phyloP scores from a whole-genome alignment of 92 coral and sea anemone genomes.

The Pocillopora grandis region DNA sequence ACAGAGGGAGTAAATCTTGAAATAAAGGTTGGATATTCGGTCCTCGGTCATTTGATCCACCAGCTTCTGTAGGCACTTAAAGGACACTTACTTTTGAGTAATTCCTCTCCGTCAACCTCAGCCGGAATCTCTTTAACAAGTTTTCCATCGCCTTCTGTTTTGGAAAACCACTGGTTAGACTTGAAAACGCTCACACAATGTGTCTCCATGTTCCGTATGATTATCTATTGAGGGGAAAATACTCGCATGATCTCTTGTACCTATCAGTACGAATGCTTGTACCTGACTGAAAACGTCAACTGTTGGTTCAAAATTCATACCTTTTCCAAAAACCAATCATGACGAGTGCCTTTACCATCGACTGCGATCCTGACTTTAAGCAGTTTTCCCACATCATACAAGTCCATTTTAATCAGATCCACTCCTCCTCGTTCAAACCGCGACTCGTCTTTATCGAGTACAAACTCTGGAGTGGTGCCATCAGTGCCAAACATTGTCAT shows the following conservation, averaged over 20 bases:
- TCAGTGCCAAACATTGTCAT: constrained; percentile 80
- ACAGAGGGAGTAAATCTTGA: too few relatives aligned
- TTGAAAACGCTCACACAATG: constrained; percentile 73
- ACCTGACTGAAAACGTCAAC: too few relatives aligned
- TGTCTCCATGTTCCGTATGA: constrained; percentile 75
- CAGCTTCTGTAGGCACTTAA: background rate
- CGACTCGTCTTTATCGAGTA: constrained; percentile 80
- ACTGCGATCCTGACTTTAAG: constrained; percentile 83
- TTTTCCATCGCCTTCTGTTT: constrained; percentile 75
- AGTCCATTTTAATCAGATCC: constrained; percentile 77
- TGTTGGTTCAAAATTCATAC: constrained; percentile 19
- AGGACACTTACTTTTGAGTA: constrained; percentile 59
- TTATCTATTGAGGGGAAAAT: constrained; percentile 51
- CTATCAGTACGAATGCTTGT: background rate
- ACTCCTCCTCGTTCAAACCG: constrained; percentile 89
- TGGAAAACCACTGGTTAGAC: constrained; percentile 91
- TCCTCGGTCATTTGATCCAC: too few relatives aligned
- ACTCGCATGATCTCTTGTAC: too few relatives aligned
- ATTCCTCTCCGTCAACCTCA: constrained; percentile 73
- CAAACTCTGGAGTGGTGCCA: constrained; percentile 85
- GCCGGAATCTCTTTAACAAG: constrained; percentile 83
- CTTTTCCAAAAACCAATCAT: constrained; percentile 95
- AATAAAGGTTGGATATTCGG: too few relatives aligned
- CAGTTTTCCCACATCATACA: constrained; percentile 92
- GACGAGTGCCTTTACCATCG: constrained; percentile 90